Percentiles rank a stretch among this genome's conserved stretches.
Conservation (phyloP, 2,797 vertebrate genomes). For the Sebastes ruberrimus region DNA sequence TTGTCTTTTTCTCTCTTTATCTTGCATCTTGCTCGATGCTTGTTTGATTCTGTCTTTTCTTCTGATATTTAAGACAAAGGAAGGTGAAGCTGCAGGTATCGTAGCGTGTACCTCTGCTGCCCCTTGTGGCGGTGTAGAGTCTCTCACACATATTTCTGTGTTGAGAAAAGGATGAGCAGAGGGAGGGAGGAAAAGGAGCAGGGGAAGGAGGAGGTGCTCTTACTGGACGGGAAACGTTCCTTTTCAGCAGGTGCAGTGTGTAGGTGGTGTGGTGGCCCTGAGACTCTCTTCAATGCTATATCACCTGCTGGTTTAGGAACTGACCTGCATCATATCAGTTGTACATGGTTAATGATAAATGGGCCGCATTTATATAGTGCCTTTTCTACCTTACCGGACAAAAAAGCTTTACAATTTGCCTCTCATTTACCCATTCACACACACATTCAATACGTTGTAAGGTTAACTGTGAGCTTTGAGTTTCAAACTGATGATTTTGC, state of each 20-base stretch:
- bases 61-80: slow-evolving; percentile 1
- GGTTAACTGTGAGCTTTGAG: neutral
- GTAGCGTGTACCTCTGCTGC: slow-evolving; percentile 73
- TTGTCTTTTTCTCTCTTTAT: slow-evolving; percentile 9
- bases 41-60: slow-evolving; percentile 1
- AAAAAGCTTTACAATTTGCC: neutral
- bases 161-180: neutral
- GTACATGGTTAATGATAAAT: neutral
- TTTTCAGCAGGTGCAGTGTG: neutral
- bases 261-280: neutral
- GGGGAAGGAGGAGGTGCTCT: neutral
- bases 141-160: neutral
- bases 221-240: neutral
- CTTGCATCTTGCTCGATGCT: neutral
- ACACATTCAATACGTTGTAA: neutral
- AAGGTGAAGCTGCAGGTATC: slow-evolving; percentile 7
- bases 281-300: neutral
- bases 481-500: neutral
- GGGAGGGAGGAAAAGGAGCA: neutral
- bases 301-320: neutral
- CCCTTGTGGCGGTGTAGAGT: slow-evolving; percentile 57
- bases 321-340: neutral
- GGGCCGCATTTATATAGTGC: neutral
- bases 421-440: neutral
- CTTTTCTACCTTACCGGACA: neutral